Percentiles rank a stretch among this genome's conserved stretches.
Conservation (phyloP, 2,113 vertebrate genomes). For the Chaetodon auriga region DNA sequence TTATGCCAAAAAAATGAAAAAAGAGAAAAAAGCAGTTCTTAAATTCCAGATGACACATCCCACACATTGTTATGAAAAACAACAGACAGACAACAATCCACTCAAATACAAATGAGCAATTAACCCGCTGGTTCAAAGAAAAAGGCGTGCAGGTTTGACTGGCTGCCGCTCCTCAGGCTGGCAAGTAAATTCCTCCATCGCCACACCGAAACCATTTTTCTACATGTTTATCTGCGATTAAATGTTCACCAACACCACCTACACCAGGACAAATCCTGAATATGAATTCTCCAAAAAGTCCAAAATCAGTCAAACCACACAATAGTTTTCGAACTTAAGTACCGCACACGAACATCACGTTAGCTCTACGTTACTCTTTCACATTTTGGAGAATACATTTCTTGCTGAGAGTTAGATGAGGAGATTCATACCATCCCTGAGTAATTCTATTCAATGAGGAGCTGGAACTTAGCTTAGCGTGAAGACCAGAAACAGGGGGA, state of each 20-base stretch:
- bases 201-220: not conserved
- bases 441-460: not conserved
- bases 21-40: not conserved
- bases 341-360: not conserved
- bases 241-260: not conserved
- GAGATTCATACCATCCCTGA: not conserved
- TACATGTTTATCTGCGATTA: conserved; percentile 4
- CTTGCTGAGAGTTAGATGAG: not conserved
- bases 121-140: not conserved
- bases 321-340: not conserved
- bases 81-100: not conserved
- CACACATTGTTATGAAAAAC: not conserved
- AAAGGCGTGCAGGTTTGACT: not conserved
- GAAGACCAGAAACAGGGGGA: not conserved
- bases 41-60: not conserved
- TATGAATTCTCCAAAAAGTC: not conserved
- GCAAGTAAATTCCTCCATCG: not conserved
- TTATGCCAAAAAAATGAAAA: too few species aligned
- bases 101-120: not conserved
- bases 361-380: not conserved
- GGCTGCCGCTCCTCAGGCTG: not conserved
- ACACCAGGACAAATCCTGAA: not conserved
- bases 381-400: not conserved
- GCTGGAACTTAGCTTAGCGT: not conserved
- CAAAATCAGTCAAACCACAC: not conserved